A percentile compares a stretch with the other conserved stretches of the same genome.
Conservation (phyloP, 2,888 invertebrate genomes). For the Athripsodes cinereus region DNA sequence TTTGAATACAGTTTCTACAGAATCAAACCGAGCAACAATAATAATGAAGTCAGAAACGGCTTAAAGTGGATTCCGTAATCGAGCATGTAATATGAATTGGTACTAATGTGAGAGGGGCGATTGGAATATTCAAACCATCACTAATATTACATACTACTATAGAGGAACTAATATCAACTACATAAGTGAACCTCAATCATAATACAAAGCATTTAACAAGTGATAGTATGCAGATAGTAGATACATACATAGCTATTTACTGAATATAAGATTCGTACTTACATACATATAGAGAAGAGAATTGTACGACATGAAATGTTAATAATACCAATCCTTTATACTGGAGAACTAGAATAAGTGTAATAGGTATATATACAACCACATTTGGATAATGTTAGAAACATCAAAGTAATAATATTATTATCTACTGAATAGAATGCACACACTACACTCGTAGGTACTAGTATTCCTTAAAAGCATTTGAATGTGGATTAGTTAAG, state of each 20-base stretch:
- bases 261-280: too few relatives aligned
- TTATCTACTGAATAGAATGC: too few relatives aligned
- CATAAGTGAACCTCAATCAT: constrained; percentile 17
- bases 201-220: constrained; percentile 16
- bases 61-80: constrained; percentile 11
- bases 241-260: too few relatives aligned
- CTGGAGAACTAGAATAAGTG: too few relatives aligned
- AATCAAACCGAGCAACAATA: not conserved
- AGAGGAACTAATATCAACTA: constrained; percentile 8
- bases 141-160: not conserved
- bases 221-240: too few relatives aligned
- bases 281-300: too few relatives aligned
- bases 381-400: too few relatives aligned
- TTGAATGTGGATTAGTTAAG: too few relatives aligned
- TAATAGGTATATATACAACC: too few relatives aligned
- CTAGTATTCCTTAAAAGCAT: too few relatives aligned
- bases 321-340: not conserved
- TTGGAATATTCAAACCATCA: not conserved
- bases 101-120: not conserved
- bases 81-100: constrained; percentile 16
- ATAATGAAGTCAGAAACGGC: not conserved
- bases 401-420: too few relatives aligned
- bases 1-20: not conserved
- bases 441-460: too few relatives aligned
- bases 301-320: not conserved